These are phyloP conservation scores for Tenualosa ilisha DNA, from an alignment of 2,797 vertebrate species.

Conservation along the genomic window DNA sequence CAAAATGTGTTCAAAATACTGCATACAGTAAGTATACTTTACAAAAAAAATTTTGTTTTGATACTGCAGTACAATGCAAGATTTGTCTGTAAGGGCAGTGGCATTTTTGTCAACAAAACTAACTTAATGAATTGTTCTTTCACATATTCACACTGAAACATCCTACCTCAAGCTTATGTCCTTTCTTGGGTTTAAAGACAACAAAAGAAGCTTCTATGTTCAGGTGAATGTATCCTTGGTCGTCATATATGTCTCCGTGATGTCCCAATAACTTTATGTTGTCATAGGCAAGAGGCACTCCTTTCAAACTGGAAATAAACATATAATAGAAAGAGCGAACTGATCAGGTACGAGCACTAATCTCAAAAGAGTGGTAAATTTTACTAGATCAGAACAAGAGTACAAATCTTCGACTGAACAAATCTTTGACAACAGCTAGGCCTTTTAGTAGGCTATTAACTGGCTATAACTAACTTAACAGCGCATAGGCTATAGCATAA, in stretches of 20 bases:
- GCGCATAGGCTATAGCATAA: not conserved
- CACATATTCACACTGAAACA: not conserved
- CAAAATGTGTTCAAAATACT: too few species aligned
- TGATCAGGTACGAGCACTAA: not conserved
- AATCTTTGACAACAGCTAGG: not conserved
- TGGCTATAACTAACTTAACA: not conserved
- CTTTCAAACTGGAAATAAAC: conserved; percentile 76
- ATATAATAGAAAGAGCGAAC: too few species aligned
- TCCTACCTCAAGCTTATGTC: conserved; percentile 86
- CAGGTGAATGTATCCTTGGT: conserved; percentile 91
- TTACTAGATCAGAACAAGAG: too few species aligned
- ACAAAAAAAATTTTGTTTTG: too few species aligned
- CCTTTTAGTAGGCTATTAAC: not conserved
- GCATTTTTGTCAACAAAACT: too few species aligned
- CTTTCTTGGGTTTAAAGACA: conserved; percentile 82
- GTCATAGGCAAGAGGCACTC: conserved; percentile 91
- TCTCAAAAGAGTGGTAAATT: too few species aligned
- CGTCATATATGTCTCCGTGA: conserved; percentile 86
- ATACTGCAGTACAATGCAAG: too few species aligned
- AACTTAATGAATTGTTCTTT: too few species aligned
- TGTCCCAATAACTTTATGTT: conserved; percentile 80
- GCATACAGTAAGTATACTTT: too few species aligned
- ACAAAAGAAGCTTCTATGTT: conserved; percentile 89
- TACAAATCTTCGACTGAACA: too few species aligned
- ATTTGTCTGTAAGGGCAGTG: too few species aligned